Conservation (phyloP, 2,888 invertebrate species). For the Mesorhabditis belari region DNA sequence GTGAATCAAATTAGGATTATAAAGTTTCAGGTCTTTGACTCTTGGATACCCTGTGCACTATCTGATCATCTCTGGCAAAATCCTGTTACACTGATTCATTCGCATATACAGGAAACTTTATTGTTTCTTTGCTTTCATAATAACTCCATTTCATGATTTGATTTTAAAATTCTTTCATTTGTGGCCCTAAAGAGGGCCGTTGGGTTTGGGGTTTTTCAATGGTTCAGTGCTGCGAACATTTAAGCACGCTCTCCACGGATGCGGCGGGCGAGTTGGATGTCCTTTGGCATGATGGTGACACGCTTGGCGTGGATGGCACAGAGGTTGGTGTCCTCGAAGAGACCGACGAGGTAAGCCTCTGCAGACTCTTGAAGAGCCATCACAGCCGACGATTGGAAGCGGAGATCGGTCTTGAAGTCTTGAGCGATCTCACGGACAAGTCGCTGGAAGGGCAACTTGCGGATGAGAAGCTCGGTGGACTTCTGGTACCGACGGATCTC, state of each 20-base stretch:
- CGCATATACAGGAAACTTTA: too few species aligned
- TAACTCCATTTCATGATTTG: too few species aligned
- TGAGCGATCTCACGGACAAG: constrained; percentile 59
- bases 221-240: too few species aligned
- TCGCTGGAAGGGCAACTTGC: constrained; percentile 58
- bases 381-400: constrained; percentile 90
- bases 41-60: too few species aligned
- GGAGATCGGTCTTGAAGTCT: constrained; percentile 56
- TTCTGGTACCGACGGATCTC: constrained; percentile 95
- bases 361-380: constrained; percentile 75
- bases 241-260: constrained; percentile 63
- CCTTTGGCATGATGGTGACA: constrained; percentile 95
- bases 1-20: too few species aligned
- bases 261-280: constrained; percentile 88
- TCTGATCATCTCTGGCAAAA: too few species aligned
- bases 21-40: too few species aligned
- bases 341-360: constrained; percentile 81
- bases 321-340: constrained; percentile 90
- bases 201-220: too few species aligned
- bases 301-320: constrained; percentile 94
- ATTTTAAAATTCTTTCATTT: too few species aligned
- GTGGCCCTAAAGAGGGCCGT: constrained; percentile 44
- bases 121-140: too few species aligned
- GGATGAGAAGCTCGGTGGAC: constrained; percentile 68
- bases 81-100: too few species aligned